Evolutionary conservation across 2,888 invertebrate species (phyloP), one percentile per base, ranked within the genome.

Genomic region (Tiliacea citrago): DNA sequence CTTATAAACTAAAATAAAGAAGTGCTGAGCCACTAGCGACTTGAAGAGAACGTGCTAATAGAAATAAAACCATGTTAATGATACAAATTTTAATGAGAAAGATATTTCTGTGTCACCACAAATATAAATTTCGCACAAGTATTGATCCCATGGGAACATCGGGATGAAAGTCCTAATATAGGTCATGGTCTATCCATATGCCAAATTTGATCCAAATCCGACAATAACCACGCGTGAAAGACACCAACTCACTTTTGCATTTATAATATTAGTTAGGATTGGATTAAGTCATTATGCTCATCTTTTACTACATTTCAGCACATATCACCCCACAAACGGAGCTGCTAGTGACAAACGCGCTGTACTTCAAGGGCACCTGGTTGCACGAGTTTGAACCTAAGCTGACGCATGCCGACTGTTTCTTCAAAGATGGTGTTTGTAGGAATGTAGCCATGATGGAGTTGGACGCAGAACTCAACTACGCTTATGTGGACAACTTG

Each of bases 351-450:
- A 95, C 97, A 0, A 98, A 97, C 81, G 97, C 97, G 0, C 88
- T 98, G 16, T 98, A 97, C 92, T 98, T 98, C 94, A 98, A 97
- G 90, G 97, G 97, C 60, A 89, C 90, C 2, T 98, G 98, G 98
- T 91, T 95, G 70, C 91, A 95, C 39, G 90, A 96, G 1, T 98
- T 98, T 86, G 95, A 97, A 85, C 91, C 92, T 18, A 91, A 89
- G 6, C 86, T 90, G 29, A 98, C 98, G 0, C 89, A 87, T 12
- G 68, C 88, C 0, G 94, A 93, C 55, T 97, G 97, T 87, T 98
- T 98, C 93, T 92, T 95, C 80, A 91, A 90, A 24, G 91, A 91
- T 1, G 91, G 91, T 0, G 91, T 89, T 3, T 97, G 97, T 85
- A 92, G 90, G 61, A 92, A 94, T 45, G 96, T 96, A 0, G 91